These are phyloP conservation scores for Eretmochelys imbricata DNA, from an alignment of 2,113 vertebrate genomes.

Conservation along the genomic window DNA sequence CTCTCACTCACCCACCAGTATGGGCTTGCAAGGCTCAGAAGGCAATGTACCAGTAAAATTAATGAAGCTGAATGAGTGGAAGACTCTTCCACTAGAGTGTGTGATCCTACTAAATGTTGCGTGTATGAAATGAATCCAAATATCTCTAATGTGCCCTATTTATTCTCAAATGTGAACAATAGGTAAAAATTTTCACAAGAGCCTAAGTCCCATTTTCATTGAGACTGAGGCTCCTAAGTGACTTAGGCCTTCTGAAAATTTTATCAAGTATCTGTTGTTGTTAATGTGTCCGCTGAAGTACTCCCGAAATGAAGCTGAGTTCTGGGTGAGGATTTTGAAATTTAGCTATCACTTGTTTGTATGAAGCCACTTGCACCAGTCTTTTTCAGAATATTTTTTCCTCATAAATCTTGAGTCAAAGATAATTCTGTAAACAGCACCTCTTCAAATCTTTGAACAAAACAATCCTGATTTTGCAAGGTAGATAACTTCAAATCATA, in stretches of 20 bases:
- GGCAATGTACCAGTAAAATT: accelerated
- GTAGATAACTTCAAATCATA: background rate
- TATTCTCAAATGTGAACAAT: background rate
- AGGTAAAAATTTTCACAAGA: background rate
- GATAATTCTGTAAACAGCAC: slow-evolving; percentile 1
- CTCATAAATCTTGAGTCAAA: background rate
- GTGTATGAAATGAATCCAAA: background rate
- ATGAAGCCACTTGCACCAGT: background rate
- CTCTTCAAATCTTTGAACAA: background rate
- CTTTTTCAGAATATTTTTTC: slow-evolving; percentile 10
- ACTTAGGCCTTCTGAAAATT: too few relatives aligned
- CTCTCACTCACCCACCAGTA: background rate
- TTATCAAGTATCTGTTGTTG: too few relatives aligned
- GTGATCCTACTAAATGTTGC: accelerated
- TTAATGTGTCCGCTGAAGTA: background rate
- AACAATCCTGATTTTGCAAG: background rate
- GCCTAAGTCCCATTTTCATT: too few relatives aligned
- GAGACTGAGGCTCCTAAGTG: too few relatives aligned
- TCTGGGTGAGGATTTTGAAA: background rate
- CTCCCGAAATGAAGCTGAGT: background rate
- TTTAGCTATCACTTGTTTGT: background rate
- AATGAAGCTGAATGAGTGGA: background rate
- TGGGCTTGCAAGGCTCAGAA: background rate
- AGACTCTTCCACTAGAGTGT: background rate
- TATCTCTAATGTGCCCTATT: background rate